A percentile compares a stretch with the other conserved stretches of the same genome.
Conservation (phyloP, 2,113 vertebrate species). For the Phalacrocorax aristotelis region DNA sequence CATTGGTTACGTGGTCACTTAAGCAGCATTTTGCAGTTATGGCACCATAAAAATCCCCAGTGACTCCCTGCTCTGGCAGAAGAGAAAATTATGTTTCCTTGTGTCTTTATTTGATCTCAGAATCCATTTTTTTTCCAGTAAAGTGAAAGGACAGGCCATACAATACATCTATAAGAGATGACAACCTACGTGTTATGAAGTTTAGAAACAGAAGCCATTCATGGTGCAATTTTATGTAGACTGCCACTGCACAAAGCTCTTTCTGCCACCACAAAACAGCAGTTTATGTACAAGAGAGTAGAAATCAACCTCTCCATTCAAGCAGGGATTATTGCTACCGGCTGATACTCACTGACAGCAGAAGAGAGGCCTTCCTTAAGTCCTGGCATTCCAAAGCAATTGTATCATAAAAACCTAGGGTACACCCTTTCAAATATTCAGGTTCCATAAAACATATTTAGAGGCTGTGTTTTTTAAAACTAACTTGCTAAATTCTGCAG, state of each 20-base stretch:
- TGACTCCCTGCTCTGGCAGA: not conserved
- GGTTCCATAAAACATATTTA: not conserved
- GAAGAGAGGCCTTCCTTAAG: not conserved
- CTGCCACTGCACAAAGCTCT: not conserved
- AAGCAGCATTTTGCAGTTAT: not conserved
- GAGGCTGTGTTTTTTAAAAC: not conserved
- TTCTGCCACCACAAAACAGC: not conserved
- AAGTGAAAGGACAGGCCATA: not conserved
- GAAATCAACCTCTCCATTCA: not conserved
- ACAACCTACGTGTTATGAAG: not conserved
- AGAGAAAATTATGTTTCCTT: not conserved
- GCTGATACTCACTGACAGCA: not conserved
- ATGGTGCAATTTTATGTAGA: not conserved
- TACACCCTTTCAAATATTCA: not conserved
- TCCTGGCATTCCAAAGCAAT: not conserved
- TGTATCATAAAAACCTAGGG: not conserved
- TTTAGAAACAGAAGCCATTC: not conserved
- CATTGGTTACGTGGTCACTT: not conserved
- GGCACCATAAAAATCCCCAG: not conserved
- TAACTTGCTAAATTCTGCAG: not conserved
- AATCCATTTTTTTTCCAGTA: not conserved
- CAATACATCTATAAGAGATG: not conserved
- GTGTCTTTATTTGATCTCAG: not conserved
- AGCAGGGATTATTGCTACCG: not conserved
- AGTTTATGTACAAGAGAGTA: not conserved